Evolutionary conservation across 2,888 invertebrate species (phyloP).

Genomic region (Muschampia staudingeri): DNA sequence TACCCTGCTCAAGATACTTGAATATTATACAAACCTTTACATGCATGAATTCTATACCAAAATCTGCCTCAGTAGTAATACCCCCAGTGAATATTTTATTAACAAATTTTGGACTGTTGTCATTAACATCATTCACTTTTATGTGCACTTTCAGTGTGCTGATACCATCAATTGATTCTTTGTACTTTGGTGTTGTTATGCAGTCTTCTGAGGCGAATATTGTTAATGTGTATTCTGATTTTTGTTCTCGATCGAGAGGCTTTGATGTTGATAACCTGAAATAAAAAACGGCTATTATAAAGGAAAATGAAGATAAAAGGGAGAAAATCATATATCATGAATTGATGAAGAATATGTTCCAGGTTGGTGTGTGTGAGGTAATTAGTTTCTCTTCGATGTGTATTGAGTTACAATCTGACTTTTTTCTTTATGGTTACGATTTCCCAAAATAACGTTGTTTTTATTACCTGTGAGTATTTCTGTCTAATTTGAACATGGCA

Average conservation of each 20-base stretch:
- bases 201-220: slow-evolving; percentile 97
- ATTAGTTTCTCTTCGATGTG: too few relatives aligned
- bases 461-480: slow-evolving; percentile 93
- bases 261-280: slow-evolving; percentile 82
- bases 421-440: too few relatives aligned
- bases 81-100: slow-evolving; percentile 98
- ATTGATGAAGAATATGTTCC: too few relatives aligned
- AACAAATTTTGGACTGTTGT: slow-evolving; percentile 96
- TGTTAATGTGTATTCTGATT: slow-evolving; percentile 93
- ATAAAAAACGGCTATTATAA: neutral
- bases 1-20: neutral
- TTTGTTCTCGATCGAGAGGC: slow-evolving; percentile 94
- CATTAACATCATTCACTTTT: slow-evolving; percentile 96
- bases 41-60: slow-evolving; percentile 97
- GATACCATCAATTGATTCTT: slow-evolving; percentile 92
- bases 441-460: neutral
- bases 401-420: too few relatives aligned
- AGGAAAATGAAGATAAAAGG: neutral
- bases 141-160: slow-evolving; percentile 94
- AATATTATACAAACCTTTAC: slow-evolving; percentile 92
- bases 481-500: slow-evolving; percentile 93
- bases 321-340: neutral
- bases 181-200: slow-evolving; percentile 90
- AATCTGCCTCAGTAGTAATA: slow-evolving; percentile 98
- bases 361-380: too few relatives aligned